Base-by-base conservation (phyloP, 2,113 vertebrate species). In the Proteles cristata region DNA sequence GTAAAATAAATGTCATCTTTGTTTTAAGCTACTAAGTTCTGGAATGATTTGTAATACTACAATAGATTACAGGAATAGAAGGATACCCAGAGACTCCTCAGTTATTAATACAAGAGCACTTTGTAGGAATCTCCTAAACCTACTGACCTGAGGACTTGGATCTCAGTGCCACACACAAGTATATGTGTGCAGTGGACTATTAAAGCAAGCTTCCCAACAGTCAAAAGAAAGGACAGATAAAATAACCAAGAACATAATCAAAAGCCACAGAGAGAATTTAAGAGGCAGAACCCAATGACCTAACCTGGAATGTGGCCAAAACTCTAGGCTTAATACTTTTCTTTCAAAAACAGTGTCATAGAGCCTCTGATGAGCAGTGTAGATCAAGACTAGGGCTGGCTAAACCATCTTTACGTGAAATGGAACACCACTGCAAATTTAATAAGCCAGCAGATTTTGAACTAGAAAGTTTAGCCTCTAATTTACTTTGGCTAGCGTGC, bases 221-320 rank as follows among this genome's bases (percentile, higher is more conserved):
- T 71, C 26, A 33, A 86, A 91, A 83, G 4, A 63, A 4, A 80
- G 14, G 48, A 50, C n/a, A 84, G 48, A 73, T 33, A 89, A 96
- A 91, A 74, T 55, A 83, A 63, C 19, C 39, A 95, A 86, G 15
- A 96, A 86, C 43, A 33, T 31, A 39, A 53, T 85, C 28, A 76
- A 96, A 97, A 94, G 63, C 63, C 79, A 87, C 43, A 84, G 80
- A 87, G 39, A 83, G 35, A 9, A 96, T 80, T 83, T 92, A 94
- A 90, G 43, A 97, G 63, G 48, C 58, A 85, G 48, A 94, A 85
- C 11, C 23, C 76, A 93, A n/a, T 94, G 79, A 94, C 28, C 61
- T 94, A 88, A 93, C 58, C 48, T 90, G 39, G n/a, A 96, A 90
- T 55, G 88, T 66, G 31, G 26, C 43, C 63, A 79, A 82, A 92